These are phyloP conservation scores for Cyaniris semiargus DNA, from an alignment of 2,888 invertebrate genomes.

Conservation along the genomic window DNA sequence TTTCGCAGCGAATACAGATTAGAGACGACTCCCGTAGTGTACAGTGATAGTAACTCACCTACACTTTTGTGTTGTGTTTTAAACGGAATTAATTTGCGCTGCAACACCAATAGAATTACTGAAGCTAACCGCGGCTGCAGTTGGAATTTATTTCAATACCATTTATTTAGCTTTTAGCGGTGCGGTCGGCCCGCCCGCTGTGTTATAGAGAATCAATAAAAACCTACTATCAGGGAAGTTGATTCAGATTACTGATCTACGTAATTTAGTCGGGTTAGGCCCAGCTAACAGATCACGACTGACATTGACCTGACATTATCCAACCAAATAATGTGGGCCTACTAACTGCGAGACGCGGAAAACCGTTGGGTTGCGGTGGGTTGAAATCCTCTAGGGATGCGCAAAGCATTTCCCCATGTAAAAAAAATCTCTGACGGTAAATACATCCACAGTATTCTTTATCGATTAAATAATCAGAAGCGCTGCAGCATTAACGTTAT, in stretches of 20 bases:
- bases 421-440: background rate
- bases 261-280: too few species aligned
- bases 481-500: conserved; percentile 19
- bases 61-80: conserved; percentile 33
- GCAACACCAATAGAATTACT: conserved; percentile 40
- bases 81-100: conserved; percentile 38
- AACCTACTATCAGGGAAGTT: conserved; percentile 32
- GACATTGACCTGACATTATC: background rate
- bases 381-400: too few species aligned
- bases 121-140: conserved; percentile 37
- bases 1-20: background rate
- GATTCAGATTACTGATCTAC: background rate
- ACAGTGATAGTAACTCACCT: conserved; percentile 21
- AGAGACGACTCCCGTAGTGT: conserved; percentile 26
- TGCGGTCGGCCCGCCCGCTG: conserved; percentile 33
- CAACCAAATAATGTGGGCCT: background rate
- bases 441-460: too few species aligned
- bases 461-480: conserved; percentile 23
- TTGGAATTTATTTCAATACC: conserved; percentile 42
- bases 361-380: too few species aligned
- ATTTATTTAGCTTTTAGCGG: conserved; percentile 42
- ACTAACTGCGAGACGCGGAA: too few species aligned
- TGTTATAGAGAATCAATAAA: conserved; percentile 39
- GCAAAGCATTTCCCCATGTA: too few species aligned
- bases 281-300: too few species aligned